Percentiles rank a stretch among this genome's conserved stretches.
Evolutionary conservation across 2,797 vertebrate genomes (phyloP).

Genomic region (Hydrophis major): DNA sequence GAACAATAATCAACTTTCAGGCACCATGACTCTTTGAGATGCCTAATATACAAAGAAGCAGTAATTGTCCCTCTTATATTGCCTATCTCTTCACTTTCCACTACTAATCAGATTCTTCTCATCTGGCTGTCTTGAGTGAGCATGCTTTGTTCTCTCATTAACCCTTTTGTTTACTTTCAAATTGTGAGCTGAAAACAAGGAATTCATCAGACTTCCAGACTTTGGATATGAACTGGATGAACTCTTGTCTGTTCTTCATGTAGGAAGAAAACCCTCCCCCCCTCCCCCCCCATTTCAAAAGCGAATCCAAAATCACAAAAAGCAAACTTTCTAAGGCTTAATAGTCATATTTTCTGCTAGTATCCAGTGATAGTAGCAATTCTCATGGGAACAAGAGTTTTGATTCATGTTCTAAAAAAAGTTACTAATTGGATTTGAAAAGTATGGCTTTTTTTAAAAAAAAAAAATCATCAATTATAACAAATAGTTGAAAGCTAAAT

Average conservation of each 20-base stretch:
- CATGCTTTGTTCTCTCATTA: conserved; percentile 20
- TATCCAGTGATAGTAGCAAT: neutral
- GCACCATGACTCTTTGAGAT: neutral
- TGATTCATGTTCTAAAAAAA: neutral
- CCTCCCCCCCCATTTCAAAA: neutral
- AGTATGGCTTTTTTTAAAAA: neutral
- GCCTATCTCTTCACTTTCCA: conserved; percentile 41
- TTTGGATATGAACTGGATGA: conserved; percentile 35
- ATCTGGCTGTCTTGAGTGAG: conserved; percentile 60
- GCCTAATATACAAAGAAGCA: conserved; percentile 4
- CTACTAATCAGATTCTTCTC: conserved; percentile 58
- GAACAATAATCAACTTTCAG: neutral
- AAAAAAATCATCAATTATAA: neutral
- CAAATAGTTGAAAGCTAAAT: neutral
- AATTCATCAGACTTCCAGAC: conserved; percentile 5
- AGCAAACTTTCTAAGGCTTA: neutral
- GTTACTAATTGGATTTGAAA: neutral
- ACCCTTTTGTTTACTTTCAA: conserved; percentile 37
- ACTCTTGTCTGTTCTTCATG: neutral
- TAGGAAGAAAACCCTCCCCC: neutral
- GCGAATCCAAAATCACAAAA: conserved; percentile 1
- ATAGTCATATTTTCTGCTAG: neutral
- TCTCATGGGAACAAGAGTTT: neutral
- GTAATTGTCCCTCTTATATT: conserved; percentile 40
- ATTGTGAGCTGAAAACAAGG: conserved; percentile 26